These are phyloP conservation scores for Centropristis striata DNA, from an alignment of 2,113 vertebrate genomes.

Conservation along the genomic window DNA sequence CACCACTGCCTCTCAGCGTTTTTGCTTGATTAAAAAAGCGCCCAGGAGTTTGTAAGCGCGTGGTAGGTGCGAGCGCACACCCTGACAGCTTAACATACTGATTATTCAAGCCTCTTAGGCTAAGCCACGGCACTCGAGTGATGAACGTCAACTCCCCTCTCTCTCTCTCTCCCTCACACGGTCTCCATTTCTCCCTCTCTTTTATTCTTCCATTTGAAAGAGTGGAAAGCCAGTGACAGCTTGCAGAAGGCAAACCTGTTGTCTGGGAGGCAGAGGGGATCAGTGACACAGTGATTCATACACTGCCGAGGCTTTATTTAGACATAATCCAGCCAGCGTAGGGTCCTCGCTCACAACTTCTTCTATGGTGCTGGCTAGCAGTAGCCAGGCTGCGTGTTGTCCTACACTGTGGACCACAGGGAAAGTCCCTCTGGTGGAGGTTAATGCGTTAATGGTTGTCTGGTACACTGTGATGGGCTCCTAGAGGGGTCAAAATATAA, in stretches of 20 bases:
- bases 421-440: conserved; percentile 17
- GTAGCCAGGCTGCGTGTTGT: conserved; percentile 26
- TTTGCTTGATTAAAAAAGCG: conserved; percentile 83
- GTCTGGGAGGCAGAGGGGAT: conserved; percentile 77
- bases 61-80: conserved; percentile 79
- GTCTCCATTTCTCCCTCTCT: conserved; percentile 57
- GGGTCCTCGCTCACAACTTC: conserved; percentile 58
- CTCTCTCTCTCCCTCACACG: conserved; percentile 34
- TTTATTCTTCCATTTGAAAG: conserved; percentile 67
- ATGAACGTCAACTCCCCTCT: conserved; percentile 78
- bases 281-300: conserved; percentile 83
- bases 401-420: conserved; percentile 13
- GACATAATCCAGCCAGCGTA: conserved; percentile 80
- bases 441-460: conserved; percentile 11
- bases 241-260: conserved; percentile 77
- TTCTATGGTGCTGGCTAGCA: conserved; percentile 17
- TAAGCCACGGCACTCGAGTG: conserved; percentile 83
- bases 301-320: conserved; percentile 83
- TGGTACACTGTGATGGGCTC: background rate
- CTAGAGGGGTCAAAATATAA: conserved; percentile 8
- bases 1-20: conserved; percentile 75
- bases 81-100: conserved; percentile 86
- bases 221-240: conserved; percentile 72
- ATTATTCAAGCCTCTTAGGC: conserved; percentile 88
- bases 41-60: conserved; percentile 80